A percentile compares a stretch with the other conserved stretches of the same genome.
These are phyloP conservation scores for Pseudopleuronectes americanus DNA, from an alignment of 2,797 vertebrate genomes.

Conservation along the genomic window DNA sequence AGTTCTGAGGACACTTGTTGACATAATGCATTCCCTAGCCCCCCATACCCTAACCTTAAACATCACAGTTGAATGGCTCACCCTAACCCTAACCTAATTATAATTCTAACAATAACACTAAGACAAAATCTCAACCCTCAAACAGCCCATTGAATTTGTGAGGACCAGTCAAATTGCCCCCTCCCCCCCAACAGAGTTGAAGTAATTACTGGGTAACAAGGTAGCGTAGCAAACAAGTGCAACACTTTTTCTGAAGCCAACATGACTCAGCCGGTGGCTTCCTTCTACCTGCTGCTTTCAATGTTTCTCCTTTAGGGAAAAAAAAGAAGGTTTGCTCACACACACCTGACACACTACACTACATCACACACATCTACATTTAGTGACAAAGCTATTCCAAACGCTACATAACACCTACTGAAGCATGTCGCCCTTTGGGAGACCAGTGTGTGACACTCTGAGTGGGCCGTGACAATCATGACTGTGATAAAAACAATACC, in stretches of 20 bases:
- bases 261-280: not conserved
- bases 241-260: conserved; percentile 10
- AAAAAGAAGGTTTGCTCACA: conserved; percentile 24
- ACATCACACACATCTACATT: conserved; percentile 17
- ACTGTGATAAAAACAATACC: not conserved
- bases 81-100: no score
- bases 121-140: no score
- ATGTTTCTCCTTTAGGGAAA: conserved; percentile 15
- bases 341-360: conserved; percentile 44
- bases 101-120: not conserved
- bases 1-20: no score
- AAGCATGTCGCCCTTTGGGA: not conserved
- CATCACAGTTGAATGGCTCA: no score
- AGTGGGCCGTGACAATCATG: not conserved
- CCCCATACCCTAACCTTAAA: no score
- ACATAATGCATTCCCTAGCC: no score
- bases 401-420: conserved; percentile 1
- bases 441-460: not conserved
- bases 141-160: no score
- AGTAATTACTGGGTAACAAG: conserved; percentile 25
- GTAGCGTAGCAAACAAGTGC: conserved; percentile 15
- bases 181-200: not conserved
- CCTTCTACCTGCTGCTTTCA: not conserved
- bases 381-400: conserved; percentile 8
- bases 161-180: no score